phyloP scores from a whole-genome alignment of 2,888 invertebrate species.

The Ophion ventricosus region DNA sequence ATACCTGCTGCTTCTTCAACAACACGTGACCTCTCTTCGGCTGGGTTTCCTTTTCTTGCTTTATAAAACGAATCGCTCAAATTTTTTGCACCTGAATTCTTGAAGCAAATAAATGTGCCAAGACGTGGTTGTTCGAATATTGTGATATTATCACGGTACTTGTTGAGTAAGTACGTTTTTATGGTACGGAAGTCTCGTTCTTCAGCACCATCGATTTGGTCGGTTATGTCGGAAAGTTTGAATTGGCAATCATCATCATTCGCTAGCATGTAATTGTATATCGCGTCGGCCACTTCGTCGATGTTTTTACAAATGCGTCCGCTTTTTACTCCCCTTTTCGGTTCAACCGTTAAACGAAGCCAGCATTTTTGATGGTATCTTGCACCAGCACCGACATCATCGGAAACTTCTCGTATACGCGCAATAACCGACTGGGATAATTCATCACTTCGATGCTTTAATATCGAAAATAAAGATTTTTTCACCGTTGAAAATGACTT shows the following conservation, averaged over 20 bases:
- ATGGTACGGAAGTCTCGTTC: slow-evolving; percentile 27
- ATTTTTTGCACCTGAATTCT: slow-evolving; percentile 24
- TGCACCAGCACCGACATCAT: slow-evolving; percentile 16
- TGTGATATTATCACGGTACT: slow-evolving; percentile 38
- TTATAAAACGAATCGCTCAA: slow-evolving; percentile 25
- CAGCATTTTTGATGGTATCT: slow-evolving; percentile 27
- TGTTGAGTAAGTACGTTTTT: slow-evolving; percentile 29
- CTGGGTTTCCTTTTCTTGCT: slow-evolving; percentile 14
- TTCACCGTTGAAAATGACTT: slow-evolving; percentile 21
- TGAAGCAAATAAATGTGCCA: slow-evolving; percentile 32
- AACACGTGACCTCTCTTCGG: slow-evolving; percentile 34
- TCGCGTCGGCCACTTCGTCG: slow-evolving; percentile 14
- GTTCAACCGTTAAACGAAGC: not conserved
- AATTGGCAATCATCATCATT: slow-evolving; percentile 40
- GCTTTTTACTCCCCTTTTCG: slow-evolving; percentile 19
- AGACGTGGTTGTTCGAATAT: slow-evolving; percentile 13
- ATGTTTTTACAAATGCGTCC: slow-evolving; percentile 14
- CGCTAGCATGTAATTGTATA: slow-evolving; percentile 20
- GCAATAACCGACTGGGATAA: slow-evolving; percentile 17
- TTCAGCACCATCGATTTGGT: slow-evolving; percentile 32
- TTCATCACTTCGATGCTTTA: slow-evolving; percentile 22
- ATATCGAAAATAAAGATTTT: not conserved
- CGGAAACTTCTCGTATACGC: slow-evolving; percentile 17
- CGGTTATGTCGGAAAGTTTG: slow-evolving; percentile 28
- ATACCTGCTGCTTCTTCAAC: slow-evolving; percentile 52